Evolutionary conservation across 30 jellyfish, hydroid and myxozoan species (phyloP), one percentile per base, ranked within the genome.

Genomic region (Aurelia aurita complex sp. Pacific): DNA sequence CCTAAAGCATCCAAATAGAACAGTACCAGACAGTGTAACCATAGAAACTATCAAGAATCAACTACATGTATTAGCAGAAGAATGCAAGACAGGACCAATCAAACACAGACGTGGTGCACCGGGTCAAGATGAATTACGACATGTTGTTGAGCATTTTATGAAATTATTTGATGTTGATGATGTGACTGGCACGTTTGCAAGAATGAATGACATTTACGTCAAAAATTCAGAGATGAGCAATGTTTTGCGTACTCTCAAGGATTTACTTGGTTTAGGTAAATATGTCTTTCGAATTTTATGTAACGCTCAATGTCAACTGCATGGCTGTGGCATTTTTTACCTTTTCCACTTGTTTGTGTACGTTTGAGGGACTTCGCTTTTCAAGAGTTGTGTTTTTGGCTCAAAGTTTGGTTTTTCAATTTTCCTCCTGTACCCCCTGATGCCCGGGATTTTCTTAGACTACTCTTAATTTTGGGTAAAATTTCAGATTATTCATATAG

Each of bases 121-220:
- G 35, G 60, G 71, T 55, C 64, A 70, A 63, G 91, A 78, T 5
- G 85, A 88, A 10, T 18, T 88, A 62, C 75, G 43, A 36, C 71
- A 64, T 8, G 90, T 94, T 29, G 90, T 94, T 2, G 89, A 88
- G 69, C 98, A 94, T 57, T 94, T 88, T 64, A 94, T 94, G 98
- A 73, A 83, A 67, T 88, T 94, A 35, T 94, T 88, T 50, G 96
- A 94, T 70, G 94, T 94, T 17, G 89, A 76, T 38, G 77, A 78
- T 16, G 42, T 74, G 14, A 59, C 89, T 33, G 96, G 94, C 29
- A 90, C 94, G 67, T 94, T 73, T 63, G 91, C 98, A 42, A 67
- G 96, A 35, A 94, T 94, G 97, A 81, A 87, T 38, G 96, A 94
- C 29, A 67, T 88, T 32, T 94, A 88, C 69, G 92, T 80, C 51